These are phyloP conservation scores for Solen grandis DNA, from an alignment of 1,140 invertebrate species.

Conservation along the genomic window DNA sequence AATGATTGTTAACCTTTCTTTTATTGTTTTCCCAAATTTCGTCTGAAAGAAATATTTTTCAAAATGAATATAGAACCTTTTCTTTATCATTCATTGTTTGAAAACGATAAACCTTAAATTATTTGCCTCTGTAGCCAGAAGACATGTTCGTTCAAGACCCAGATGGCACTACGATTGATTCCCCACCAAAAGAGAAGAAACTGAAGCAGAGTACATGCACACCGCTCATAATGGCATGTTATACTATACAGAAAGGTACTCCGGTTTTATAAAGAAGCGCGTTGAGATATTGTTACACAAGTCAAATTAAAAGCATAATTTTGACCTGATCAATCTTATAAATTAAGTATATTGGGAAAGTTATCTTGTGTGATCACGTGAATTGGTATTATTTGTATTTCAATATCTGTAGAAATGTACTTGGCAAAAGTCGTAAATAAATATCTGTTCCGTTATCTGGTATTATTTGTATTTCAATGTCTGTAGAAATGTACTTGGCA, in stretches of 20 bases:
- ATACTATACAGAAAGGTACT: conserved; percentile 82
- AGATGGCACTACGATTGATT: conserved; percentile 87
- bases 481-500: no score
- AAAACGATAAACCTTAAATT: not conserved
- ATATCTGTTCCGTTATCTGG: no score
- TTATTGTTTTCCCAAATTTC: conserved; percentile 3
- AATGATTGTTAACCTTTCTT: no score
- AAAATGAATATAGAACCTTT: not conserved
- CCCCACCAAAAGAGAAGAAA: conserved; percentile 88
- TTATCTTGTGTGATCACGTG: no score
- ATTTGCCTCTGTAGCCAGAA: conserved; percentile 78
- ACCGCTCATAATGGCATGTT: conserved; percentile 96
- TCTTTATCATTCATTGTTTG: not conserved
- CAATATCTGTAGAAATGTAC: no score
- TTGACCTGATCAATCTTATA: no score
- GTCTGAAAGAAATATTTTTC: not conserved
- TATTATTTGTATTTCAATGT: no score
- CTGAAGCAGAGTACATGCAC: conserved; percentile 97
- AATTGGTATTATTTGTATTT: no score
- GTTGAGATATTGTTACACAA: no score
- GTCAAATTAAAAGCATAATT: no score
- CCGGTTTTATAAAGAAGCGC: not conserved
- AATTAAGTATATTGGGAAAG: no score
- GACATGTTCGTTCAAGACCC: conserved; percentile 95
- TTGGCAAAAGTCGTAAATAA: no score